Percentiles rank a stretch among this genome's conserved stretches.
Evolutionary conservation across 37 sponge, comb jelly and placozoan species (phyloP).

Genomic region (Eunapius fragilis): DNA sequence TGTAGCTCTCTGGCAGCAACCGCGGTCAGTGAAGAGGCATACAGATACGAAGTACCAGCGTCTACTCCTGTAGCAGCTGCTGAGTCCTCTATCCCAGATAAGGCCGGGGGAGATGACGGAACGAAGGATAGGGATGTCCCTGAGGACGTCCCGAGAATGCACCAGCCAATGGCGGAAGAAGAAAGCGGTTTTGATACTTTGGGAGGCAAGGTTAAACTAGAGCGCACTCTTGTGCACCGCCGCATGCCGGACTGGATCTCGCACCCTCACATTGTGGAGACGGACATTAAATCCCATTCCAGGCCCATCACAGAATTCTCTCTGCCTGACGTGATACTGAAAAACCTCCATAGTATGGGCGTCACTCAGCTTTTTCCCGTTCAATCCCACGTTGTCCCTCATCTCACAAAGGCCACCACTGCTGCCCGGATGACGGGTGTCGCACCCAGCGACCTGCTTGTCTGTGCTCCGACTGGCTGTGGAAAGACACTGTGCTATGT

Average conservation of each 20-base stretch:
- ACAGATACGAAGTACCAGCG: neutral
- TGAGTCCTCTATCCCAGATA: neutral
- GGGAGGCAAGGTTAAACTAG: neutral
- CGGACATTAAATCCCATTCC: constrained; percentile 50
- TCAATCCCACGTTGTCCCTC: constrained; percentile 27
- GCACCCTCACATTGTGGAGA: constrained; percentile 33
- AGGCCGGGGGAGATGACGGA: neutral
- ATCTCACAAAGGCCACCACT: neutral
- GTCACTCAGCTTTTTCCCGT: constrained; percentile 65
- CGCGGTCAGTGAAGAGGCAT: neutral
- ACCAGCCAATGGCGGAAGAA: neutral
- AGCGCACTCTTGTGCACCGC: constrained; percentile 1
- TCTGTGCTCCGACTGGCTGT: constrained; percentile 96
- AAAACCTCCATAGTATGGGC: constrained; percentile 50
- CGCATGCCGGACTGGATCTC: constrained; percentile 69
- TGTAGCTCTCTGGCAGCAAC: neutral
- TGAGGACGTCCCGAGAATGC: neutral
- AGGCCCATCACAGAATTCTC: constrained; percentile 28
- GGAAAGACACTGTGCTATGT: constrained; percentile 95
- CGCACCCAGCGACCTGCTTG: constrained; percentile 75
- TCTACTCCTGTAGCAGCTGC: neutral
- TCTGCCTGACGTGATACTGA: constrained; percentile 16
- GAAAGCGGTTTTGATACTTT: neutral
- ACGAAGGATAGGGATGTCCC: neutral
- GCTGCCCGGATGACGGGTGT: constrained; percentile 9